Conservation (phyloP, 2,113 vertebrate genomes). For the Brevimyrus niger region DNA sequence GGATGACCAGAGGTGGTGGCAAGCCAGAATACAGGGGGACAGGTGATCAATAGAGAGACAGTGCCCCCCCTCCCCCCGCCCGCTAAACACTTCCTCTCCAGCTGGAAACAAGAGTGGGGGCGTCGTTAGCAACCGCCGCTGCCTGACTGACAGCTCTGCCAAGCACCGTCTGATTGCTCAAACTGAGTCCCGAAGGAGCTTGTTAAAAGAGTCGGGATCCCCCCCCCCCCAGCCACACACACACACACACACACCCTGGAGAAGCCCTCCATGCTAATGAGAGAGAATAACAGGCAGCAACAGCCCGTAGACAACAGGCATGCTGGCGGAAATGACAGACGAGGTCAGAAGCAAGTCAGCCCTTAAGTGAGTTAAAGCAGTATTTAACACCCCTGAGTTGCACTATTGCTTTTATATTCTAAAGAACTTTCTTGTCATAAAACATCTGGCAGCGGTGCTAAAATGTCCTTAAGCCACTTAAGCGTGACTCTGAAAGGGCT, state of each 20-base stretch:
- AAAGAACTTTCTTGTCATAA: neutral
- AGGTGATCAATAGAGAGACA: neutral
- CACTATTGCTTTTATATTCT: neutral
- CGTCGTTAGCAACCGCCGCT: neutral
- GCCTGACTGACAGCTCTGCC: slow-evolving; percentile 15
- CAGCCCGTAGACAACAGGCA: neutral
- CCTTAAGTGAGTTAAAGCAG: neutral
- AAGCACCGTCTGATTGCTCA: slow-evolving; percentile 42
- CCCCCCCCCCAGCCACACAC: neutral
- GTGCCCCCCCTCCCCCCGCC: neutral
- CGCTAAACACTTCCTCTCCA: neutral
- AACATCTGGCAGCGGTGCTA: neutral
- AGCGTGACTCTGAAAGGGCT: neutral
- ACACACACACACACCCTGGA: neutral
- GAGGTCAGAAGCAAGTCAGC: neutral
- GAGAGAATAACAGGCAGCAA: neutral
- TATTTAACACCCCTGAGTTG: neutral
- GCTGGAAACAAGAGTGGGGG: neutral
- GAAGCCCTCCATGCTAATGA: slow-evolving; percentile 31
- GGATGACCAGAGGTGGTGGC: neutral
- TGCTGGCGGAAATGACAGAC: neutral
- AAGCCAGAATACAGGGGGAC: neutral
- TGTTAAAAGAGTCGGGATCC: slow-evolving; percentile 54
- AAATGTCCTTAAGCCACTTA: neutral
- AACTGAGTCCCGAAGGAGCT: slow-evolving; percentile 54